These are phyloP conservation scores for Brenthis hecate DNA, from an alignment of 2,888 invertebrate genomes.

Conservation along the genomic window DNA sequence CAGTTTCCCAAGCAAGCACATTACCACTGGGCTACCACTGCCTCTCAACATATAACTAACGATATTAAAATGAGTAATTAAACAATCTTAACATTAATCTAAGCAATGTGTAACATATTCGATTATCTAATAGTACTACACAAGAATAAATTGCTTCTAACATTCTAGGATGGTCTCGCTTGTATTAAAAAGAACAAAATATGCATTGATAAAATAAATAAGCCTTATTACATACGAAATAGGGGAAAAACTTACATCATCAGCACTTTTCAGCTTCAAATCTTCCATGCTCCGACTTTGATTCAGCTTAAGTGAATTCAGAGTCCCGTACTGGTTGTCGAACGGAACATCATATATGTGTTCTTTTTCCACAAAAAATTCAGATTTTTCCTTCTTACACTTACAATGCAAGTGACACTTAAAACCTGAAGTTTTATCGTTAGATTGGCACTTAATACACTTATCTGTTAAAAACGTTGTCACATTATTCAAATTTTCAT, in stretches of 20 bases:
- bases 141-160: too few relatives aligned
- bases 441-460: slow-evolving; percentile 59
- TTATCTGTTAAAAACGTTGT: slow-evolving; percentile 46
- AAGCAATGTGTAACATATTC: too few relatives aligned
- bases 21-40: too few relatives aligned
- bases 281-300: slow-evolving; percentile 65
- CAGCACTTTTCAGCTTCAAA: slow-evolving; percentile 42
- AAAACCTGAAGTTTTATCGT: slow-evolving; percentile 57
- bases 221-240: too few relatives aligned
- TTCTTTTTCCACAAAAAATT: slow-evolving; percentile 71
- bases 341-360: slow-evolving; percentile 86
- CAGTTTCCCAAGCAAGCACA: too few relatives aligned
- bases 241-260: slow-evolving; percentile 53
- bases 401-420: slow-evolving; percentile 72
- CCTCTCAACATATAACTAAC: too few relatives aligned
- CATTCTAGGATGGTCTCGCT: background rate
- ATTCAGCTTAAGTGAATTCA: slow-evolving; percentile 53
- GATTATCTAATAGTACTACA: too few relatives aligned
- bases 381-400: slow-evolving; percentile 55
- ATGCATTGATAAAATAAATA: background rate
- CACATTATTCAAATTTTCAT: slow-evolving; percentile 47
- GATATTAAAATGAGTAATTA: too few relatives aligned
- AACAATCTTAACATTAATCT: too few relatives aligned
- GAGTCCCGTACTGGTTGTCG: slow-evolving; percentile 56
- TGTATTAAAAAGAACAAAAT: background rate